A percentile compares a stretch with the other conserved stretches of the same genome.
Conservation (phyloP, 2,113 vertebrate genomes). For the Seriola dumerili region DNA sequence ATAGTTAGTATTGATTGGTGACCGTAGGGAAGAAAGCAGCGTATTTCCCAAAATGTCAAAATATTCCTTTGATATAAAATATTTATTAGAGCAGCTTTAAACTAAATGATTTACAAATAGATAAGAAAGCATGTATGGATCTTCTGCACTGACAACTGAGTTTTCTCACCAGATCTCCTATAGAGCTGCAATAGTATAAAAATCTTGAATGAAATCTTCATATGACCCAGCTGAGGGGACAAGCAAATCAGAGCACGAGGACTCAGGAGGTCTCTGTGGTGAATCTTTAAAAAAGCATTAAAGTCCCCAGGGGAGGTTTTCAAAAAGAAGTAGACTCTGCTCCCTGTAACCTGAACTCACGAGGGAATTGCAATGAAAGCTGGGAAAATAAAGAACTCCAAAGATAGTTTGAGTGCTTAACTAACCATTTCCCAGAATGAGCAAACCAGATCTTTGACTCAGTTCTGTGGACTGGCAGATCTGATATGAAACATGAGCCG, state of each 20-base stretch:
- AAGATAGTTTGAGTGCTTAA: conserved; percentile 43
- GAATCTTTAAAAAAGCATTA: conserved; percentile 38
- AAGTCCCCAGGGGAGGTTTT: conserved; percentile 28
- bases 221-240: conserved; percentile 22
- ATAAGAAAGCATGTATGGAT: not conserved
- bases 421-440: conserved; percentile 51
- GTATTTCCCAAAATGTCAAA: not conserved
- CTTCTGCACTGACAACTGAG: not conserved
- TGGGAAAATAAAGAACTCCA: conserved; percentile 71
- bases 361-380: conserved; percentile 58
- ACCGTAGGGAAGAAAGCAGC: not conserved
- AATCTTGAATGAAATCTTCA: not conserved
- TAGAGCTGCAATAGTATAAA: not conserved
- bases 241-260: not conserved
- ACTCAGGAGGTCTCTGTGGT: conserved; percentile 21
- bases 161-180: not conserved
- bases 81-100: not conserved
- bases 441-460: conserved; percentile 31
- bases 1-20: not conserved
- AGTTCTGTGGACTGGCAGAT: not conserved
- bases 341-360: conserved; percentile 68
- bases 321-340: conserved; percentile 40
- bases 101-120: not conserved
- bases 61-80: not conserved
- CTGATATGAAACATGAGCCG: conserved; percentile 22